Conservation (phyloP, 2,113 vertebrate genomes). For the Pseudonaja textilis region DNA sequence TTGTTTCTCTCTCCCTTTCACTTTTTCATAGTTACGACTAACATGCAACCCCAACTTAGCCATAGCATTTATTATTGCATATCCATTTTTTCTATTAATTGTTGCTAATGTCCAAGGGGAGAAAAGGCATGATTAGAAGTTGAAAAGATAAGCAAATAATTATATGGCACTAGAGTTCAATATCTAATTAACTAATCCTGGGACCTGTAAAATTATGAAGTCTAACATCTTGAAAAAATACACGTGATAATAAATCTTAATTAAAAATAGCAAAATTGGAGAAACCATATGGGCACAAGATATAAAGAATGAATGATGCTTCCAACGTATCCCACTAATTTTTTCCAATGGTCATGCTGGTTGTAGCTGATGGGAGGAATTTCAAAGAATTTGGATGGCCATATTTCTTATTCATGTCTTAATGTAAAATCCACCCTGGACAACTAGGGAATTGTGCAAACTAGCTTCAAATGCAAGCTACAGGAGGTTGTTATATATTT, state of each 20-base stretch:
- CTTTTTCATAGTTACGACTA: neutral
- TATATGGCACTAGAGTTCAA: neutral
- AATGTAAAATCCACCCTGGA: neutral
- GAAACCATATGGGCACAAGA: neutral
- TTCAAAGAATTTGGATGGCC: neutral
- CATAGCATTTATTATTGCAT: neutral
- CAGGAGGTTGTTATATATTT: neutral
- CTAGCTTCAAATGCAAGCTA: neutral
- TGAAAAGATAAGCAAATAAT: neutral
- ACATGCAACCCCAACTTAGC: neutral
- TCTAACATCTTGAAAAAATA: neutral
- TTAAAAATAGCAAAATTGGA: neutral
- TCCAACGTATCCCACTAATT: neutral
- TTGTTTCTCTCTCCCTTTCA: neutral
- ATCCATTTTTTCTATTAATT: neutral
- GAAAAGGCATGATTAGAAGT: neutral
- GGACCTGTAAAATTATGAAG: neutral
- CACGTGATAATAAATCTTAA: neutral
- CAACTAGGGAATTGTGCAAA: neutral
- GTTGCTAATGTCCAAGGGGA: neutral
- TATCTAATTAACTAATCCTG: neutral
- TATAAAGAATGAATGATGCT: neutral
- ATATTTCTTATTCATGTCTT: neutral
- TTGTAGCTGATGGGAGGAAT: neutral
- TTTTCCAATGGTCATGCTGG: neutral